Evolutionary conservation across 2,888 invertebrate genomes (phyloP).

Genomic region (Archips xylosteana): DNA sequence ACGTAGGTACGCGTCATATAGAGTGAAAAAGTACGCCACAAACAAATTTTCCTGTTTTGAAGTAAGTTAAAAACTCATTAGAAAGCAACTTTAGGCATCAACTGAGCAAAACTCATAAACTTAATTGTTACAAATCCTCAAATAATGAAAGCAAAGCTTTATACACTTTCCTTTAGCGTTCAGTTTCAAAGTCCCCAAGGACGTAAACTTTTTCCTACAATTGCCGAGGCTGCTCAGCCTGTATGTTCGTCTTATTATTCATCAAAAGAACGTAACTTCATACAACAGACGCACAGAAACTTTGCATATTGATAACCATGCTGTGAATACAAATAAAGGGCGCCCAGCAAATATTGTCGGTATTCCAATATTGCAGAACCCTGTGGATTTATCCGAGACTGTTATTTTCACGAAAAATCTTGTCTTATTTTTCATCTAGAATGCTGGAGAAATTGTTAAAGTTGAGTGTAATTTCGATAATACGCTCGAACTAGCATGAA

Average conservation of each 20-base stretch:
- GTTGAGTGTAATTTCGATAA: neutral
- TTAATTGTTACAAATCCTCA: no score
- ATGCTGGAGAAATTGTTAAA: conserved; percentile 6
- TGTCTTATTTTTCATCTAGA: conserved; percentile 27
- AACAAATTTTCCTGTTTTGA: no score
- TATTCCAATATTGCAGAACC: conserved; percentile 29
- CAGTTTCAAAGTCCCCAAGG: neutral
- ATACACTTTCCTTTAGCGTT: neutral
- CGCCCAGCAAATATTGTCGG: conserved; percentile 19
- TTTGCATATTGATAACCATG: conserved; percentile 39
- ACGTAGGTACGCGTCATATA: no score
- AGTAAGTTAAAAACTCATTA: neutral
- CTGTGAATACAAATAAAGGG: conserved; percentile 32
- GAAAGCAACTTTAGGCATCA: neutral
- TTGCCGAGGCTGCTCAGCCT: neutral
- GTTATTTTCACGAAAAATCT: conserved; percentile 24
- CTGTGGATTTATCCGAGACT: conserved; percentile 23
- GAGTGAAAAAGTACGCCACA: no score
- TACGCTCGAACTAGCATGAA: neutral
- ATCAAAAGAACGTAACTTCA: conserved; percentile 39
- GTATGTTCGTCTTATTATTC: conserved; percentile 28
- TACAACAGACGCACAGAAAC: conserved; percentile 25
- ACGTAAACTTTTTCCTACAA: neutral
- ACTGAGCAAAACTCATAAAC: no score
- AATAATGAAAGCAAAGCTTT: neutral